Conservation (phyloP, 2,888 invertebrate genomes). For the Nysson spinosus region DNA sequence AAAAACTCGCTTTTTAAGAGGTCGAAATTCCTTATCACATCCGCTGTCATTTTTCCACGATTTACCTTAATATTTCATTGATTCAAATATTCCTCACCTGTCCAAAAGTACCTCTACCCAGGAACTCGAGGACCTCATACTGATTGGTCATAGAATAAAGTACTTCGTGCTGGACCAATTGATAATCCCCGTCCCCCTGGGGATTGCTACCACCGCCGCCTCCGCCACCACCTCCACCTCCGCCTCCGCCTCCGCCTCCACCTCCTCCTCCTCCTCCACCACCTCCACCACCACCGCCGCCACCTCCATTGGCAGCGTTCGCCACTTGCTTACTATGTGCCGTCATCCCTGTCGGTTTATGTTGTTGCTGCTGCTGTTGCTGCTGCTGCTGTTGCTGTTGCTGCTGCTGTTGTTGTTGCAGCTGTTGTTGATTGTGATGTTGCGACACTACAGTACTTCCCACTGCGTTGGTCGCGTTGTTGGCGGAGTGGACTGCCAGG, state of each 20-base stretch:
- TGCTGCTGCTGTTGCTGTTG: constrained; percentile 77
- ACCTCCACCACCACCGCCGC: constrained; percentile 80
- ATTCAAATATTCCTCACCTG: constrained; percentile 77
- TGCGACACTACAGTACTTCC: constrained; percentile 75
- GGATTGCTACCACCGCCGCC: constrained; percentile 85
- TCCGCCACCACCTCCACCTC: constrained; percentile 80
- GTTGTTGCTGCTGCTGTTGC: constrained; percentile 78
- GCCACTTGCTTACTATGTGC: constrained; percentile 89
- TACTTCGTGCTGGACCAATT: constrained; percentile 98
- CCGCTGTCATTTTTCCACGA: too few relatives aligned
- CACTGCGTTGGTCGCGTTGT: constrained; percentile 79
- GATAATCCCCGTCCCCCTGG: constrained; percentile 95
- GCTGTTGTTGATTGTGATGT: constrained; percentile 72
- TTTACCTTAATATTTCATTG: too few relatives aligned
- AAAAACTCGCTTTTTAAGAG: too few relatives aligned
- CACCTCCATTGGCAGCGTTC: constrained; percentile 84
- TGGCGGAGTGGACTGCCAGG: constrained; percentile 75
- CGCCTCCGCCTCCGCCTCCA: too few relatives aligned
- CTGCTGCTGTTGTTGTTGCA: constrained; percentile 77
- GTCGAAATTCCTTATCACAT: too few relatives aligned
- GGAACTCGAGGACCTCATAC: constrained; percentile 98
- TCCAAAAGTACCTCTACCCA: constrained; percentile 99
- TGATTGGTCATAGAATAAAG: constrained; percentile 97
- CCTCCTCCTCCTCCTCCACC: too few relatives aligned
- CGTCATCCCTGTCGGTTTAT: constrained; percentile 84